Evolutionary conservation across 2,888 invertebrate genomes (phyloP).

Genomic region (Limenitis camilla): DNA sequence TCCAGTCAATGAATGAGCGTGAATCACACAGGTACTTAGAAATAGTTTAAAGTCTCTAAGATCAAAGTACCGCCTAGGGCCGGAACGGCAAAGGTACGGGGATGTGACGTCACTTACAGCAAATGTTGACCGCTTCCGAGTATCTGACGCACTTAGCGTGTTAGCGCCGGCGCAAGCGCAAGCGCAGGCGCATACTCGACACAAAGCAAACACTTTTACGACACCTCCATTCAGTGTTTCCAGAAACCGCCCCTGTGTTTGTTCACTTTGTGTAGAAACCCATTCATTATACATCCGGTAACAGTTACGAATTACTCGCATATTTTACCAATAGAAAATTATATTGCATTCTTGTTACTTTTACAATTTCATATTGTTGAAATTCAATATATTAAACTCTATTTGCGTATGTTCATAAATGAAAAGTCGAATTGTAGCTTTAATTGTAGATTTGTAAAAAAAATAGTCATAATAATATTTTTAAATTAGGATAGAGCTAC

Average conservation of each 20-base stretch:
- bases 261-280: neutral
- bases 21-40: neutral
- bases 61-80: neutral
- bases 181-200: neutral
- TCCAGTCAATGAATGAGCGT: neutral
- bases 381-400: too few species aligned
- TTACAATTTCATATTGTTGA: too few species aligned
- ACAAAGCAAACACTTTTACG: neutral
- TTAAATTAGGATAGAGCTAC: too few species aligned
- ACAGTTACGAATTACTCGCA: too few species aligned
- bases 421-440: too few species aligned
- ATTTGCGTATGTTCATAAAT: too few species aligned
- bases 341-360: too few species aligned
- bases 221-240: slow-evolving; percentile 2
- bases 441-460: too few species aligned
- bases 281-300: too few species aligned
- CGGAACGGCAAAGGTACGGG: slow-evolving; percentile 15
- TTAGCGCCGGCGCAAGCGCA: slow-evolving; percentile 12
- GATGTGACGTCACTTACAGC: slow-evolving; percentile 14
- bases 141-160: slow-evolving; percentile 17
- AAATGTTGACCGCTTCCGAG: slow-evolving; percentile 10
- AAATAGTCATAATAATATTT: too few species aligned
- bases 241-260: neutral
- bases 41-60: neutral
- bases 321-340: too few species aligned